Percentiles rank a stretch among this genome's conserved stretches.
Evolutionary conservation across 2,113 vertebrate species (phyloP).

Genomic region (Meriones unguiculatus): DNA sequence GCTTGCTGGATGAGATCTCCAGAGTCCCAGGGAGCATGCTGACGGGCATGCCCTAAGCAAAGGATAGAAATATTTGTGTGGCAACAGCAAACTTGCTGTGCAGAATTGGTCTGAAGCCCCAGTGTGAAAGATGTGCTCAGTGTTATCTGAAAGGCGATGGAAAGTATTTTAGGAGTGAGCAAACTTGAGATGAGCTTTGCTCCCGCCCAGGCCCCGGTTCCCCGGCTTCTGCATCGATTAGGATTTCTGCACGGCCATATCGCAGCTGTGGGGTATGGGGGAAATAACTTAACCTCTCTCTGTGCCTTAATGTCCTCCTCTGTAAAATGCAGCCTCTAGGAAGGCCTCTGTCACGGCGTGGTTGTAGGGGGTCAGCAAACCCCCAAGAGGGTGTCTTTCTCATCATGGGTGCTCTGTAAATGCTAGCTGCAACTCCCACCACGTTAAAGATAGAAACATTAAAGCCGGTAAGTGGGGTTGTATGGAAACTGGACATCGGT

Average conservation of each 20-base stretch:
- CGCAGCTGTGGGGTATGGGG: neutral
- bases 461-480: no score
- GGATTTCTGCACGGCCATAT: neutral
- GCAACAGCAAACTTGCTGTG: neutral
- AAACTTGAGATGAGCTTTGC: constrained; percentile 33
- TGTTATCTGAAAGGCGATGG: constrained; percentile 54
- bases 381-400: neutral
- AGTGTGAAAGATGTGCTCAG: constrained; percentile 57
- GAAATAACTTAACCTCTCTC: neutral
- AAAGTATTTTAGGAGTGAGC: constrained; percentile 72
- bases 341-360: neutral
- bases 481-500: neutral
- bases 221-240: neutral
- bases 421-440: neutral
- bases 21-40: neutral
- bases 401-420: neutral
- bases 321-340: neutral
- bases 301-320: constrained; percentile 22
- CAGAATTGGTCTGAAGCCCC: neutral
- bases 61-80: constrained; percentile 47
- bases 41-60: neutral
- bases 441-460: neutral
- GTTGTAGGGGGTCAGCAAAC: neutral
- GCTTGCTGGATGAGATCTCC: neutral
- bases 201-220: neutral